Percentiles rank a stretch among this genome's conserved stretches.
phyloP scores from a whole-genome alignment of 2,888 invertebrate species.

The Synanthedon myopaeformis region DNA sequence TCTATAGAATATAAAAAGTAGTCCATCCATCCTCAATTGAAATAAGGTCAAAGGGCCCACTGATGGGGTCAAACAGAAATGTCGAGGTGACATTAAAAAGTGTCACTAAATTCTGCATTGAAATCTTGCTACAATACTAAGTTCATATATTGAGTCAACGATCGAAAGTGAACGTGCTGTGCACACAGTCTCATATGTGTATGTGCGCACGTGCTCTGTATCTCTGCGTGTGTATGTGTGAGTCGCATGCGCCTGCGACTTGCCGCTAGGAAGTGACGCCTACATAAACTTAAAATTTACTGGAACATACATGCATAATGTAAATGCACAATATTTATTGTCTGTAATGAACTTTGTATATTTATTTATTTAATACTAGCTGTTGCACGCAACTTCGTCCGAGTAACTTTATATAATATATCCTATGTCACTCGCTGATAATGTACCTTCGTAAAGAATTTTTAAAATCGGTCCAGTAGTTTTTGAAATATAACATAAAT shows the following conservation, averaged over 20 bases:
- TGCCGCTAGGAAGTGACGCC: conserved; percentile 1
- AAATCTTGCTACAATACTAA: background rate
- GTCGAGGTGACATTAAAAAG: background rate
- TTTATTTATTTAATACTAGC: background rate
- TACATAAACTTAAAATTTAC: background rate
- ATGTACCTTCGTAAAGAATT: no score
- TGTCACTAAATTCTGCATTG: background rate
- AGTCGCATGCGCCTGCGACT: background rate
- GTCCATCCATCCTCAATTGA: background rate
- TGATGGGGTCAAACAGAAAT: background rate
- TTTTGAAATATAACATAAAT: no score
- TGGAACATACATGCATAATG: background rate
- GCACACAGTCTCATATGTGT: conserved; percentile 16
- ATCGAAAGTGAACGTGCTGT: conserved; percentile 48
- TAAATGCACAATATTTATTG: background rate
- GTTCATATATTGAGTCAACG: conserved; percentile 16
- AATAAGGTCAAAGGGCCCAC: background rate
- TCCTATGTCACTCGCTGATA: no score
- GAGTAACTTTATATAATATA: no score
- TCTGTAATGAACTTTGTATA: background rate
- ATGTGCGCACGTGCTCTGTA: no score
- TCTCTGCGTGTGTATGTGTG: conserved; percentile 11
- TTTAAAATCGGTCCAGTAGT: no score
- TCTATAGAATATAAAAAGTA: no score
- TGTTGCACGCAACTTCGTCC: no score